Evolutionary conservation across 1,140 invertebrate species (phyloP).

Genomic region (Callitettix versicolor): DNA sequence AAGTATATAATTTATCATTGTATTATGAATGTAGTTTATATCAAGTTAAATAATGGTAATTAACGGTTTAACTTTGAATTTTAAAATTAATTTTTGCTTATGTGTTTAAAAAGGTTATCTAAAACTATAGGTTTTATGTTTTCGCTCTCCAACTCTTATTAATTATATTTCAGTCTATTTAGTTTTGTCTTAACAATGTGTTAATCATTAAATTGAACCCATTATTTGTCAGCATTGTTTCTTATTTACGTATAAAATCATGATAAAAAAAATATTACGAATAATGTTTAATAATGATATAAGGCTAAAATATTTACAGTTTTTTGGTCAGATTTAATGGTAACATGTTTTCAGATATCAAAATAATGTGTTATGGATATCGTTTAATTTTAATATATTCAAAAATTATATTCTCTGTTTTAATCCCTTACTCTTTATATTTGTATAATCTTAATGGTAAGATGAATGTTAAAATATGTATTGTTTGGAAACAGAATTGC

Average conservation of each 20-base stretch:
- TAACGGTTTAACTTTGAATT: neutral
- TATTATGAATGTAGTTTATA: slow-evolving; percentile 14
- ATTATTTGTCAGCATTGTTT: too few relatives aligned
- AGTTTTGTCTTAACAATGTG: neutral
- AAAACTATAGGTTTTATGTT: neutral
- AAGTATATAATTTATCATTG: slow-evolving; percentile 7
- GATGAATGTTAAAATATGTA: too few relatives aligned
- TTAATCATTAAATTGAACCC: neutral
- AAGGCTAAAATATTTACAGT: slow-evolving; percentile 1
- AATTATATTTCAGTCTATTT: neutral
- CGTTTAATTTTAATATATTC: neutral
- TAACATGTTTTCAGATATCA: slow-evolving; percentile 1
- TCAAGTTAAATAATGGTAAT: slow-evolving; percentile 3
- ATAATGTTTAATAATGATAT: slow-evolving; percentile 2
- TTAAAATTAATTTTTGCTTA: neutral
- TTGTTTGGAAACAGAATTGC: too few relatives aligned
- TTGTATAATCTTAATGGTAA: too few relatives aligned
- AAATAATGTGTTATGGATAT: slow-evolving; percentile 11
- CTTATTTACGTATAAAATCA: neutral
- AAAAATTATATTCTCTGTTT: slow-evolving; percentile 9
- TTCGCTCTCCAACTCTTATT: slow-evolving; percentile 9
- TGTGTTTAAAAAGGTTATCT: neutral
- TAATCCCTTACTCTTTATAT: too few relatives aligned
- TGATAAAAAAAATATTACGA: slow-evolving; percentile 1
- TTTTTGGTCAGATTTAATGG: slow-evolving; percentile 6